Evolutionary conservation across 2,888 invertebrate species (phyloP).

Genomic region (Sisyra terminalis): DNA sequence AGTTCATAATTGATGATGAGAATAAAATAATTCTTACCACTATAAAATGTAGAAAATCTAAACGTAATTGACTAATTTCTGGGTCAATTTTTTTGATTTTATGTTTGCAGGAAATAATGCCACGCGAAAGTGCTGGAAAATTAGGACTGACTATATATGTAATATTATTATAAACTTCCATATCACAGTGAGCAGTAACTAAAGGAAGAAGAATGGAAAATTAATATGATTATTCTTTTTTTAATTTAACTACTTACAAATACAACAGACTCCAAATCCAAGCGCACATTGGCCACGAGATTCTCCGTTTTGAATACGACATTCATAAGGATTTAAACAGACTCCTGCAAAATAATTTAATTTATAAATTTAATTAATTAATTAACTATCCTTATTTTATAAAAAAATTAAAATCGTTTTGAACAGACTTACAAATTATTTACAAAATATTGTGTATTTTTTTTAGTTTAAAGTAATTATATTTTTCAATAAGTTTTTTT

Average conservation of each 20-base stretch:
- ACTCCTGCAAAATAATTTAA: slow-evolving; percentile 35
- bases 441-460: no score
- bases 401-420: no score
- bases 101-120: slow-evolving; percentile 50
- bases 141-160: slow-evolving; percentile 71
- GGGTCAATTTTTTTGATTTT: slow-evolving; percentile 58
- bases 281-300: slow-evolving; percentile 65
- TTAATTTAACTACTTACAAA: slow-evolving; percentile 43
- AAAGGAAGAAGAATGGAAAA: slow-evolving; percentile 14
- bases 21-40: slow-evolving; percentile 40
- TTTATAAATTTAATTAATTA: not conserved
- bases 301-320: slow-evolving; percentile 51
- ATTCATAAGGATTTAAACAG: slow-evolving; percentile 74
- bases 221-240: not conserved
- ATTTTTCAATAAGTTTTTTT: no score
- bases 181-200: slow-evolving; percentile 62
- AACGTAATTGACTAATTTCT: slow-evolving; percentile 65
- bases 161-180: slow-evolving; percentile 55
- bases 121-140: slow-evolving; percentile 60
- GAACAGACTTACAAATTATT: no score
- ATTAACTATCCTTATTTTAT: no score
- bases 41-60: slow-evolving; percentile 72
- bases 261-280: slow-evolving; percentile 73
- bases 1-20: no score
- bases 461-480: no score